Evolutionary conservation across 2,113 vertebrate species (phyloP), one percentile per base, ranked within the genome.

Genomic region (Chaenocephalus aceratus): DNA sequence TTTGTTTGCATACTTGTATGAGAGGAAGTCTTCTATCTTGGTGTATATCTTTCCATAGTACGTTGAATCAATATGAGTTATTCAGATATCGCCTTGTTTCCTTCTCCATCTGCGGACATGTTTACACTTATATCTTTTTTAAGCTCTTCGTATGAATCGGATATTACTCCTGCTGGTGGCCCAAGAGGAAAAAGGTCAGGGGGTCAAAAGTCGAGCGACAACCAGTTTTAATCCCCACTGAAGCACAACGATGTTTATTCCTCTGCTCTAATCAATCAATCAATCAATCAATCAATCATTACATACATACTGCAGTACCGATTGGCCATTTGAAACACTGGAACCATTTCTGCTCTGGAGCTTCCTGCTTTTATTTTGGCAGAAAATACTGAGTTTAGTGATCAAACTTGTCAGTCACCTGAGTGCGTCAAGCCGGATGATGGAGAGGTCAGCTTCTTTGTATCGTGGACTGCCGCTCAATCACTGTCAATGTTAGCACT

Each of bases 1-100:
- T 75, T 44, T 68, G 51, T 79, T 74, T 67, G 60, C 69, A 54
- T 77, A 65, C 62, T 52, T 79, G 5, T 61, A 13, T 63, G 46
- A 56, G 49, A 14, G 30, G n/a, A 4, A 60, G 51, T 48, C 15
- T 9, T 18, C 15, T 45, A 4, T 52, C 5, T 30, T 3, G 14
- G 26, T 51, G 41, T 11, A 5, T 51, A 36, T 79, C 23, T 74
- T 41, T 56, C 48, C 16, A 36, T 53, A 58, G 30, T 46, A 8
- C 23, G 21, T 45, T 49, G 4, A 57, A 61, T 16, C 10, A 34
- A 61, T 41, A n/a, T 6, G 8, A 49, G 7, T 4, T 45, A n/a
- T 59, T 62, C 18, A 41, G 69, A 34, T 26, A 30, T 10, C 30
- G 53, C 10, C 53, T n/a, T 23, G 3, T 23, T 54, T 23, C 54